phyloP scores from a whole-genome alignment of 2,113 vertebrate genomes.

The Perognathus longimembris region DNA sequence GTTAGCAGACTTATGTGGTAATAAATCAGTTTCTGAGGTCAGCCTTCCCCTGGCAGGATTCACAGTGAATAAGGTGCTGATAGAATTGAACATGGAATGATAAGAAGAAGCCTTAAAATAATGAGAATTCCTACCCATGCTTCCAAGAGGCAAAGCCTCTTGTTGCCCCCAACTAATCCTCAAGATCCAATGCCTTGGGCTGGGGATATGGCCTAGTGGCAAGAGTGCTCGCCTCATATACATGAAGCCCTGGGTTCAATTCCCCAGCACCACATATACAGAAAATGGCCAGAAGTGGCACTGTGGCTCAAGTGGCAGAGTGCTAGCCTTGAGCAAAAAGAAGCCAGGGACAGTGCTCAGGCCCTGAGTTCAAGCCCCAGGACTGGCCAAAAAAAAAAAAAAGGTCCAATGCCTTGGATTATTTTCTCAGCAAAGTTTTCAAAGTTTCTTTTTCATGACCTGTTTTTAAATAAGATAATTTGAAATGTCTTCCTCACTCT shows the following conservation, averaged over 20 bases:
- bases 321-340: no score
- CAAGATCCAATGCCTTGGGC: neutral
- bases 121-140: no score
- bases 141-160: neutral
- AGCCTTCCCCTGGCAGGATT: neutral
- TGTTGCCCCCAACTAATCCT: neutral
- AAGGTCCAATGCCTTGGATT: neutral
- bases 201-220: no score
- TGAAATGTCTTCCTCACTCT: neutral
- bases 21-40: neutral
- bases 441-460: neutral
- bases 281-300: no score
- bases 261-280: no score
- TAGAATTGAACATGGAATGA: neutral
- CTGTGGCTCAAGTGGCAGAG: no score
- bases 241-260: no score
- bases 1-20: neutral
- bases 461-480: slow-evolving; percentile 17
- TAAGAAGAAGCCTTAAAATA: neutral
- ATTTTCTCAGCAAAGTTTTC: neutral
- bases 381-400: no score
- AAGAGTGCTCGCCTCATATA: no score
- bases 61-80: neutral
- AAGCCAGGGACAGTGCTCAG: no score
- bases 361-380: no score